Base-by-base conservation (phyloP, 2,888 invertebrate species). In the Heteropelma amictum region DNA sequence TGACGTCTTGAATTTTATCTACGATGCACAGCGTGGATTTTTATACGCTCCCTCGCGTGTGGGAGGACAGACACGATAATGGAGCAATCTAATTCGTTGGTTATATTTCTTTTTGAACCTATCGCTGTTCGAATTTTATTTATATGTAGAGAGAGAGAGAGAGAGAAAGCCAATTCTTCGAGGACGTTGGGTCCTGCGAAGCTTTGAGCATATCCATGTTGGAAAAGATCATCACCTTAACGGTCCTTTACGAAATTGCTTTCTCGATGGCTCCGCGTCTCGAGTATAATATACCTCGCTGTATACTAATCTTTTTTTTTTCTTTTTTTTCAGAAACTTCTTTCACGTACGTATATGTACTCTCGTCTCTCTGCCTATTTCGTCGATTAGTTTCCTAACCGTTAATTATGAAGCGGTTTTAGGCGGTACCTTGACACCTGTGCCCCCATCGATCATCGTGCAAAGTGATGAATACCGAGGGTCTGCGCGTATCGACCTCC, bases 371-470 rank as follows among this genome's bases (percentile, higher is more conserved):
- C 17, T 12, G 5, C 56, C 26, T 72, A 30, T 28, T 51, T 38
- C 51, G 58, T 72, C 72, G 76, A 76, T 76, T 76, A 76, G 76
- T 76, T 64, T 68, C 63, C 68, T 72, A 76, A 76, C 76, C 71
- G 63, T 68, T 72, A 76, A 76, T 76, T 76, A 76, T 72, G 64
- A 72, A 70, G 65, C 69, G 69, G 72, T 73, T 77, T 79, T 79
- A 79, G 83, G 83, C 83, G 83, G 79, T 82, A 71, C 86, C 84
- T 85, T 84, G 81, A 83, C 85, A 81, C 83, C 79, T 79, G 76
- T 76, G 82, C 81, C 80, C 77, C 81, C 86, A 86, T 86, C 86
- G 82, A 86, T 86, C 86, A 86, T 78, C 77, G 75, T 74, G 81
- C 80, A 79, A 84, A 72, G 63, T 72, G 38, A 38, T 53, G 71